phyloP scores from a whole-genome alignment of 2,888 invertebrate species.

The Brachylomia viminalis region DNA sequence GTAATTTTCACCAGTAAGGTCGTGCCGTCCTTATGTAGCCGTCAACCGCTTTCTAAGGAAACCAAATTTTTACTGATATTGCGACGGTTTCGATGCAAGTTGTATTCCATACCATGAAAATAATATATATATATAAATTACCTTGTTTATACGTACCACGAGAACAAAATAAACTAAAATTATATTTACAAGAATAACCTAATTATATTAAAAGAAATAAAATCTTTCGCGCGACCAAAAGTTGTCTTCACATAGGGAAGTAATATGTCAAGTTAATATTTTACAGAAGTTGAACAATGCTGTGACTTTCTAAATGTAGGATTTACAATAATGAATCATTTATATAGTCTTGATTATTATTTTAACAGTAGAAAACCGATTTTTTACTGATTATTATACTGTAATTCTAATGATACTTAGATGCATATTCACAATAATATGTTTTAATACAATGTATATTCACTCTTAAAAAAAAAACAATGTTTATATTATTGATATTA shows the following conservation, averaged over 20 bases:
- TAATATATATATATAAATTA: not conserved
- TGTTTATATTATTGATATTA: not conserved
- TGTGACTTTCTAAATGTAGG: not conserved
- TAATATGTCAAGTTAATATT: not conserved
- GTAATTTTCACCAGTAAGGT: too few relatives aligned
- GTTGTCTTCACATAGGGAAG: not conserved
- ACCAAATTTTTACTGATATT: not conserved
- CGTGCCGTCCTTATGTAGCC: too few relatives aligned
- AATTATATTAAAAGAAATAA: not conserved
- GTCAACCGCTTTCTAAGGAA: not conserved
- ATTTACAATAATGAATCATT: not conserved
- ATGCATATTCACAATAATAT: conserved; percentile 2
- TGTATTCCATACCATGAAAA: not conserved
- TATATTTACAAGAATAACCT: conserved; percentile 37
- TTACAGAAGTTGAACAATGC: not conserved
- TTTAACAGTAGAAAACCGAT: not conserved
- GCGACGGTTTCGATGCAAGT: not conserved
- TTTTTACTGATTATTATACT: conserved; percentile 2
- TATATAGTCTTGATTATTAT: not conserved
- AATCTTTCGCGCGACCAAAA: not conserved
- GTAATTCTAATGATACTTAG: conserved; percentile 7
- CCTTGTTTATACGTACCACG: not conserved
- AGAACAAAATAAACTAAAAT: conserved; percentile 15
- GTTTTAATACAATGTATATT: not conserved
- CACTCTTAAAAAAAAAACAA: not conserved